phyloP scores from a whole-genome alignment of 2,113 vertebrate species.

The Labeo rohita region DNA sequence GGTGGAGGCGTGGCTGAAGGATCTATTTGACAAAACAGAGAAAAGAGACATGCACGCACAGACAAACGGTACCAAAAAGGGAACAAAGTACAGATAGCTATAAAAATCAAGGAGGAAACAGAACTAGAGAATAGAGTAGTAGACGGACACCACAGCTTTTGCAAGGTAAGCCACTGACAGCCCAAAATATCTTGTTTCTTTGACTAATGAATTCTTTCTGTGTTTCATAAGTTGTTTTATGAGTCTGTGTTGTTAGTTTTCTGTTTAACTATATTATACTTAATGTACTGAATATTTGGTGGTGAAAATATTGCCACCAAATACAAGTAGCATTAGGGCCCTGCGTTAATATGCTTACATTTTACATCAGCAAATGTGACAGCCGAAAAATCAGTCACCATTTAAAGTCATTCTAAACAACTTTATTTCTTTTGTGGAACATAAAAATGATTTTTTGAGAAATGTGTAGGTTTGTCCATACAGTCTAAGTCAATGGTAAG shows the following conservation, averaged over 20 bases:
- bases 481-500: no score
- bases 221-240: not conserved
- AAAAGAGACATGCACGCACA: not conserved
- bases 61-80: not conserved
- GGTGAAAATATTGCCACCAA: no score
- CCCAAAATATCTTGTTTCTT: not conserved
- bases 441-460: no score
- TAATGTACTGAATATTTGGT: no score
- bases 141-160: not conserved
- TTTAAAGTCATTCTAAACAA: not conserved
- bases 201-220: not conserved
- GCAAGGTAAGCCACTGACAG: conserved; percentile 38
- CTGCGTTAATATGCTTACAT: not conserved
- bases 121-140: not conserved
- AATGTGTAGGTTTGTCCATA: no score
- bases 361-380: not conserved
- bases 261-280: no score
- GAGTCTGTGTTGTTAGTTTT: not conserved
- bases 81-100: not conserved
- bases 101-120: not conserved
- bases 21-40: not conserved
- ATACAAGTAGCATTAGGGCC: not conserved
- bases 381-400: not conserved
- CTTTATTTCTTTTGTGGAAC: no score
- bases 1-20: conserved; percentile 5